Conservation (phyloP, 2,888 invertebrate genomes). For the Ochropleura plecta region DNA sequence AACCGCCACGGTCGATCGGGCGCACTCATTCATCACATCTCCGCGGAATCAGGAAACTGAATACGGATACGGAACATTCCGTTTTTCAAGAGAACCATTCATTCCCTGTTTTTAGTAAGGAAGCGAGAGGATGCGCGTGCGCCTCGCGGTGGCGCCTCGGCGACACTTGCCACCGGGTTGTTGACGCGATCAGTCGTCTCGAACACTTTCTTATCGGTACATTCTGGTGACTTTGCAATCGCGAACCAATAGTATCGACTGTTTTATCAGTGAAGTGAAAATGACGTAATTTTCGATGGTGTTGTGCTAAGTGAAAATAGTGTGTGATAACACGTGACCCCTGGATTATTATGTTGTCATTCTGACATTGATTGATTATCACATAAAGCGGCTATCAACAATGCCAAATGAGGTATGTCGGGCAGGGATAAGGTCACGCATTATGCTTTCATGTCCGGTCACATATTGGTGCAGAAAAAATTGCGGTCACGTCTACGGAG, state of each 20-base stretch:
- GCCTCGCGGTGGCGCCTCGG: slow-evolving; percentile 53
- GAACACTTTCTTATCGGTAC: slow-evolving; percentile 53
- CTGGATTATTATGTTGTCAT: slow-evolving; percentile 58
- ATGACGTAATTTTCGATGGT: slow-evolving; percentile 51
- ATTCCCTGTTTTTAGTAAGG: slow-evolving; percentile 71
- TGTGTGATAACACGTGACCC: slow-evolving; percentile 65
- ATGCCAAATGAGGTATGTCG: slow-evolving; percentile 81
- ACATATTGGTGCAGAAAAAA: neutral
- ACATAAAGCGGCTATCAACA: slow-evolving; percentile 58
- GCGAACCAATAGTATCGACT: slow-evolving; percentile 48
- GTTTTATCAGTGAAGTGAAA: slow-evolving; percentile 46
- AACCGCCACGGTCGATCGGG: slow-evolving; percentile 51
- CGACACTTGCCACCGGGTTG: slow-evolving; percentile 69
- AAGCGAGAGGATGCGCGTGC: slow-evolving; percentile 66
- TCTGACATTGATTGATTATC: slow-evolving; percentile 70
- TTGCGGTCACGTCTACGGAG: neutral
- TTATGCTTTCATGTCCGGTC: slow-evolving; percentile 1
- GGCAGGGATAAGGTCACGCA: slow-evolving; percentile 76
- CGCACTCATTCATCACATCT: slow-evolving; percentile 66
- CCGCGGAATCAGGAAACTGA: slow-evolving; percentile 66
- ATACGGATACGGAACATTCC: slow-evolving; percentile 76
- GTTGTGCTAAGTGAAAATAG: slow-evolving; percentile 60
- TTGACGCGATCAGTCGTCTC: slow-evolving; percentile 72
- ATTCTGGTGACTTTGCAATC: slow-evolving; percentile 25
- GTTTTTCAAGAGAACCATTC: slow-evolving; percentile 57